phyloP scores from a whole-genome alignment of 1,140 invertebrate genomes.

The Leptestheria dahalacensis region DNA sequence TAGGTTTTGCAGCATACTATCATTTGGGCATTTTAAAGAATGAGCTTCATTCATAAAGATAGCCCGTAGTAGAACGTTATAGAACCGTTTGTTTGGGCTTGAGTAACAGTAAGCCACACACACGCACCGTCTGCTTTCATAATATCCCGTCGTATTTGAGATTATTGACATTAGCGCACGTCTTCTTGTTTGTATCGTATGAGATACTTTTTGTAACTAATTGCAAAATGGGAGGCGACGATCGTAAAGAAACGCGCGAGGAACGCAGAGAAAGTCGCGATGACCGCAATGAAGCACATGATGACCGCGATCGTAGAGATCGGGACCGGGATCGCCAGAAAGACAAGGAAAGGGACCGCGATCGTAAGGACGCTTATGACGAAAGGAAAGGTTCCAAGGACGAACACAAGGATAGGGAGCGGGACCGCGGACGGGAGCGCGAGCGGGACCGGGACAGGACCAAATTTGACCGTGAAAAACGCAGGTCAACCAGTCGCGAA shows the following conservation, averaged over 20 bases:
- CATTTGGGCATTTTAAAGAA: too few relatives aligned
- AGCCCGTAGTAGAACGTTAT: too few relatives aligned
- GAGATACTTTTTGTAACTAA: too few relatives aligned
- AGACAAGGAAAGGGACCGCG: slow-evolving; percentile 14
- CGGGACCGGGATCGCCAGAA: slow-evolving; percentile 15
- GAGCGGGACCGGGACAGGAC: slow-evolving; percentile 29
- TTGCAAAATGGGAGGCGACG: not conserved
- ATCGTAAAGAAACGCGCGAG: not conserved
- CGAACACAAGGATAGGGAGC: slow-evolving; percentile 25
- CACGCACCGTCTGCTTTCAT: too few relatives aligned
- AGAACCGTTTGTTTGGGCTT: too few relatives aligned
- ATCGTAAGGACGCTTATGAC: slow-evolving; percentile 1
- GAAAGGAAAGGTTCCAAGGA: slow-evolving; percentile 16
- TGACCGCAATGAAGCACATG: not conserved
- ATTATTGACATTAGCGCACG: too few relatives aligned
- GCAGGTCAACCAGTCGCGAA: slow-evolving; percentile 28
- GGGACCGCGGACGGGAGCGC: slow-evolving; percentile 25
- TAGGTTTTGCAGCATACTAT: too few relatives aligned
- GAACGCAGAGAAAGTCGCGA: not conserved
- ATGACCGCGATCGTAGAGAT: slow-evolving; percentile 8
- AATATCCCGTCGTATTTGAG: too few relatives aligned
- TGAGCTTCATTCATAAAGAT: too few relatives aligned
- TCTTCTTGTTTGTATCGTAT: too few relatives aligned
- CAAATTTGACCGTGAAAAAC: slow-evolving; percentile 31
- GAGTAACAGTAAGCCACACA: too few relatives aligned